These are phyloP conservation scores for Eupeodes latifasciatus DNA, from an alignment of 2,888 invertebrate species.

Conservation along the genomic window DNA sequence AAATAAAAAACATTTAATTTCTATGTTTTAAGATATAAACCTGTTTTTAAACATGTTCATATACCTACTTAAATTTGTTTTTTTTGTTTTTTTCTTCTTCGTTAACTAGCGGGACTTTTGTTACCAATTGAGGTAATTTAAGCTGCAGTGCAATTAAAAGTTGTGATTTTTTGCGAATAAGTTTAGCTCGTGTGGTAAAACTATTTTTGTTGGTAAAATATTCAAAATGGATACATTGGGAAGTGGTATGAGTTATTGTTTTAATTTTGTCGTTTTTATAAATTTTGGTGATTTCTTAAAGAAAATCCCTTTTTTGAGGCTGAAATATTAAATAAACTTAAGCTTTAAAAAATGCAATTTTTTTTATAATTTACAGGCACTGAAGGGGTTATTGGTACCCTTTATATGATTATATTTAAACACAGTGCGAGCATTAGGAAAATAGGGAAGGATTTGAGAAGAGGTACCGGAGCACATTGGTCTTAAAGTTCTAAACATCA, in stretches of 20 bases:
- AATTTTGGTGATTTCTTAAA: neutral
- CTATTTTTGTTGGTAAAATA: neutral
- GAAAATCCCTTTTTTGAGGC: neutral
- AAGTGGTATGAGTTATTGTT: neutral
- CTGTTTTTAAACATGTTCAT: no score
- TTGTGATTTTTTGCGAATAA: neutral
- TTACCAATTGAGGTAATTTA: neutral
- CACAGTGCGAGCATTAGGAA: no score
- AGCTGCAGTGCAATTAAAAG: neutral
- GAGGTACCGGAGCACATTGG: no score
- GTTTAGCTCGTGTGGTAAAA: constrained; percentile 7
- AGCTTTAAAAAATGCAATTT: neutral
- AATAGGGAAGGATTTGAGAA: no score
- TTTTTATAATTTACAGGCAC: no score
- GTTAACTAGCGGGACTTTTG: neutral
- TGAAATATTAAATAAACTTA: neutral
- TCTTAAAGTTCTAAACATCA: no score
- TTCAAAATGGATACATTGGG: neutral
- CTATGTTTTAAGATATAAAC: no score
- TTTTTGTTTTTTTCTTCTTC: neutral
- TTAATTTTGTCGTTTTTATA: neutral
- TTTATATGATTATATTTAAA: no score
- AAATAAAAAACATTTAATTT: no score
- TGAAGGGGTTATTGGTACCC: no score
- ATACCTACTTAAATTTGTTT: neutral